Percentiles rank a stretch among this genome's conserved stretches.
Conservation (phyloP, 2,797 vertebrate genomes). For the Loriculus beryllinus region DNA sequence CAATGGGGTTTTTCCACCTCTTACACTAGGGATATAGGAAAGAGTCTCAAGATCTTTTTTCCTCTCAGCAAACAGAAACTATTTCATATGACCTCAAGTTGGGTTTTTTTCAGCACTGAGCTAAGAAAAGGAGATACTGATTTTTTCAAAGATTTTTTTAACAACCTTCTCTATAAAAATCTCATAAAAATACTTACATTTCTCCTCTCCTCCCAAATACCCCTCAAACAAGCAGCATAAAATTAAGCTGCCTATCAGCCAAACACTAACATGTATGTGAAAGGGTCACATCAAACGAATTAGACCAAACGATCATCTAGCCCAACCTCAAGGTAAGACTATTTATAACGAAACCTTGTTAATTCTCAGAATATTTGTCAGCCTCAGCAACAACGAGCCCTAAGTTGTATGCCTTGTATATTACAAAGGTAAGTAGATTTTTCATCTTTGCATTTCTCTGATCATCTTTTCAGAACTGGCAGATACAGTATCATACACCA, state of each 20-base stretch:
- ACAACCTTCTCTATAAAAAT: background rate
- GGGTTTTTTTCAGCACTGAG: background rate
- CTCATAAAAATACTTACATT: background rate
- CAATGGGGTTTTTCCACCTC: background rate
- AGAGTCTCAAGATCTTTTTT: background rate
- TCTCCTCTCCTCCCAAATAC: background rate
- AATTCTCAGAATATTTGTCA: background rate
- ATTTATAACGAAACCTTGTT: background rate
- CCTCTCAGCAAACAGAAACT: background rate
- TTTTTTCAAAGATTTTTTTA: background rate
- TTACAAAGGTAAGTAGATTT: background rate
- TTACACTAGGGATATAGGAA: background rate
- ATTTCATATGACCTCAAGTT: background rate
- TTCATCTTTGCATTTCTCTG: background rate
- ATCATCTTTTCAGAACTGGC: background rate
- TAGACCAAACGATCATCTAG: background rate
- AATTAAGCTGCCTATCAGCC: background rate
- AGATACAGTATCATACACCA: background rate
- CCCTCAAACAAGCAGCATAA: background rate
- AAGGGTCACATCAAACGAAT: background rate
- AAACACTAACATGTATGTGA: background rate
- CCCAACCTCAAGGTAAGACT: background rate
- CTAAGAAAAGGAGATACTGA: background rate
- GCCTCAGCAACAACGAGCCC: background rate
- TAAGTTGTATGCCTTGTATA: background rate